Evolutionary conservation across 2,113 vertebrate species (phyloP), one percentile per base, ranked within the genome.

Genomic region (Australoheros scitulus): DNA sequence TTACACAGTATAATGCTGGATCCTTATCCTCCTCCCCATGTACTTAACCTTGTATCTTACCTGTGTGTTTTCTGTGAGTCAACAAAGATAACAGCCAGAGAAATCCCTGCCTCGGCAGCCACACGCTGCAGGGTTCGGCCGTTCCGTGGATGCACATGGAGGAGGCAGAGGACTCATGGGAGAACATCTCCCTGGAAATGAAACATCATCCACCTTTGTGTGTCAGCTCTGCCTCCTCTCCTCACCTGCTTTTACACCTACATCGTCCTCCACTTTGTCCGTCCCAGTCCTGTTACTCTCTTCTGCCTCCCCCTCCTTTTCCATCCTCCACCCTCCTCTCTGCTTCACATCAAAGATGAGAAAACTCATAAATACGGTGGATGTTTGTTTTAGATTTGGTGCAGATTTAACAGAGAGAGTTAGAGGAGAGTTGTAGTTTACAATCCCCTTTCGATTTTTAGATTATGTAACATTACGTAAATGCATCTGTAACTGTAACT

Each of bases 181-280:
- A 91, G 34, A 64, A 58, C 58, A 43, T 90, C 87, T 90, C 87
- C 58, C 76, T 81, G 87, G 89, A 92, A 90, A 85, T 85, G 81
- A 88, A 85, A 79, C 90, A 84, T 57, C 79, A 78, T 92, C 89
- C 89, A 91, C 92, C 91, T 90, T 87, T 91, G 83, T 90, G 90
- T 90, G 87, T 91, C 85, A 91, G 83, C 18, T 65, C 80, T 83
- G 68, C 87, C 84, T 91, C 80, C 60, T 91, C 88, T 88, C 81
- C 65, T 87, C 82, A 84, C 82, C 89, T 92, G 89, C 93, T 90
- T 87, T 64, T 61, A 92, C 90, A 92, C 94, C 93, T 89, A 93
- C 92, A 20, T 61, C 32, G 41, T 91, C 88, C 87, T 88, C 89
- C 80, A 76, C 83, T 77, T 83, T 74, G 20, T 85, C 87, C 81